These are phyloP conservation scores for Tetrao urogallus DNA, from an alignment of 2,113 vertebrate genomes.

Conservation along the genomic window DNA sequence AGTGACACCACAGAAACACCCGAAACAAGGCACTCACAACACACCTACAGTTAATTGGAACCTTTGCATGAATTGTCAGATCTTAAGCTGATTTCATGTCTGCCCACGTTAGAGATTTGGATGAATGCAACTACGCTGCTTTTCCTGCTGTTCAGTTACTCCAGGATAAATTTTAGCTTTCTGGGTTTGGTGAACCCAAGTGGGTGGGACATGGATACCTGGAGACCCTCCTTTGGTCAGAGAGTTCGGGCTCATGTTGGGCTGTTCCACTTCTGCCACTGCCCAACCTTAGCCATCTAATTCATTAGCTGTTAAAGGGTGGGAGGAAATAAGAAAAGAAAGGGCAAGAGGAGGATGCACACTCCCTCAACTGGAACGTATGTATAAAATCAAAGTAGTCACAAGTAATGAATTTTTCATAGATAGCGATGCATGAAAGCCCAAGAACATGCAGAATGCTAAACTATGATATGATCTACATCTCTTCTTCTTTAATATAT, in stretches of 20 bases:
- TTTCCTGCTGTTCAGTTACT: background rate
- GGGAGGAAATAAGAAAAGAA: too few species aligned
- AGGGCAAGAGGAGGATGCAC: background rate
- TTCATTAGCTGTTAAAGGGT: background rate
- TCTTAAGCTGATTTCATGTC: background rate
- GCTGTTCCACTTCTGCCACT: background rate
- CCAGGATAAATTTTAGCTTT: background rate
- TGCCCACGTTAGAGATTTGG: background rate
- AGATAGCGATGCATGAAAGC: background rate
- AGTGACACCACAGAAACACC: background rate
- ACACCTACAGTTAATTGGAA: background rate
- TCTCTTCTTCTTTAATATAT: background rate
- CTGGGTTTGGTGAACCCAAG: background rate
- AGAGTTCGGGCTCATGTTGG: background rate
- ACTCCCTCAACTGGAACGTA: background rate
- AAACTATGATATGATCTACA: background rate
- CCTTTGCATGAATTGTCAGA: background rate
- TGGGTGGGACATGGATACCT: background rate
- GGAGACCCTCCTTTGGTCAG: background rate
- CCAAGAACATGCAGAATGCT: background rate
- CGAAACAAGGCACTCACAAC: background rate
- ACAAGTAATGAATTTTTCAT: background rate
- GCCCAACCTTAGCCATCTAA: background rate
- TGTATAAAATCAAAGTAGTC: background rate
- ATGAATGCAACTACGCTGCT: background rate